These are phyloP conservation scores for Psammodynastes pulverulentus DNA, from an alignment of 2,113 vertebrate genomes.

Conservation along the genomic window DNA sequence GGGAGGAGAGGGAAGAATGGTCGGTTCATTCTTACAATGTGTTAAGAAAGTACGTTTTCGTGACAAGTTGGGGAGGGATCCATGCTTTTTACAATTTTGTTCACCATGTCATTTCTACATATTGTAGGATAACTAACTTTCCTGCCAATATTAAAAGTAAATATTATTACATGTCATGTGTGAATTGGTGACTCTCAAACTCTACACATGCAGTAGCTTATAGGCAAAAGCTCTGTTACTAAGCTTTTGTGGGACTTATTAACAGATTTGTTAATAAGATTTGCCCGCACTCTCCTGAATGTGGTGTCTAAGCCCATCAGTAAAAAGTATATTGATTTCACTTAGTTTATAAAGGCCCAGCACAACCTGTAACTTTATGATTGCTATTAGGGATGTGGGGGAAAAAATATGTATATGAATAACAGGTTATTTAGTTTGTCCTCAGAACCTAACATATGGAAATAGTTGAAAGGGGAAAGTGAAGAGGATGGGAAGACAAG, in stretches of 20 bases:
- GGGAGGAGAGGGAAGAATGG: rapidly evolving
- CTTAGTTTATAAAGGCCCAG: not conserved
- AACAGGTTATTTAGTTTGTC: not conserved
- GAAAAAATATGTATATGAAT: not conserved
- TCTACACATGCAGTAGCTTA: not conserved
- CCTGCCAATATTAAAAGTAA: not conserved
- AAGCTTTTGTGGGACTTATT: not conserved
- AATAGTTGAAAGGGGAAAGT: not conserved
- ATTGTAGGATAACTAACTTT: not conserved
- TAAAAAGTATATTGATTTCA: not conserved
- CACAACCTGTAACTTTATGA: not conserved
- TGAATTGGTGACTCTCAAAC: not conserved
- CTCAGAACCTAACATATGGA: not conserved
- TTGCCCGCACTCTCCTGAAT: not conserved
- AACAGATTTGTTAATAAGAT: not conserved
- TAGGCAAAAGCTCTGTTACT: not conserved
- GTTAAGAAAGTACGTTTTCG: not conserved
- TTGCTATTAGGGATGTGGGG: not conserved
- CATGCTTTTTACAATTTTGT: not conserved
- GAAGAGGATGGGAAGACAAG: not conserved
- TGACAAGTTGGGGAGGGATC: not conserved
- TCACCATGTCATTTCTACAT: not conserved
- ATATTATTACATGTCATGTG: not conserved
- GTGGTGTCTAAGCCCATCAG: no score
- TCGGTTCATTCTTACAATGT: not conserved